Conservation (phyloP, 2,113 vertebrate genomes). For the Proterorhinus semilunaris region DNA sequence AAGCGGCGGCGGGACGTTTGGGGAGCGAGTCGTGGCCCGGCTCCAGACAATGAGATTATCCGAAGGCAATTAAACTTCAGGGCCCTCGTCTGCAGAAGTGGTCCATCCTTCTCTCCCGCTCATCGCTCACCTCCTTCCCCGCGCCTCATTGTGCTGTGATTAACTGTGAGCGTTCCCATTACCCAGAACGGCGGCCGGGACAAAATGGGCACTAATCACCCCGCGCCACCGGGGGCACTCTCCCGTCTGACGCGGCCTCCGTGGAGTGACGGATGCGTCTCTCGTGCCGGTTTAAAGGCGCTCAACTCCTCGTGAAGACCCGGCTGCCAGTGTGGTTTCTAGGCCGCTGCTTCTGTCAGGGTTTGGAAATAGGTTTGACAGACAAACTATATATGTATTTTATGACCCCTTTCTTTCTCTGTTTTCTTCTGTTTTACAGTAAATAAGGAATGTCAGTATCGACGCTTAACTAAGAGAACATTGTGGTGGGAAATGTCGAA, state of each 20-base stretch:
- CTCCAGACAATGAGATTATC: conserved; percentile 68
- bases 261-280: conserved; percentile 53
- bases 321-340: conserved; percentile 30
- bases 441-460: too few relatives aligned
- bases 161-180: conserved; percentile 77
- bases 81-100: conserved; percentile 49
- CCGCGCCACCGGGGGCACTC: conserved; percentile 53
- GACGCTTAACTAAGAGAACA: too few relatives aligned
- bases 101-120: conserved; percentile 49
- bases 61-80: conserved; percentile 76
- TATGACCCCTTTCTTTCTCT: too few relatives aligned
- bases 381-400: too few relatives aligned
- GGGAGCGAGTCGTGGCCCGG: conserved; percentile 36
- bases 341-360: conserved; percentile 41
- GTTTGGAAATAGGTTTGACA: neutral
- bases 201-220: conserved; percentile 71
- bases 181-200: conserved; percentile 61
- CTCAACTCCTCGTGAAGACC: conserved; percentile 45
- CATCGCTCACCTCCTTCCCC: conserved; percentile 51
- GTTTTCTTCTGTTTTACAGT: too few relatives aligned
- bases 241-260: conserved; percentile 45
- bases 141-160: conserved; percentile 76
- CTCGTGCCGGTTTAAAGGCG: conserved; percentile 38
- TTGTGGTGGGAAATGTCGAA: too few relatives aligned
- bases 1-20: conserved; percentile 14